These are phyloP conservation scores for Poeciliopsis turrubarensis DNA, from an alignment of 2,113 vertebrate species.

Conservation along the genomic window DNA sequence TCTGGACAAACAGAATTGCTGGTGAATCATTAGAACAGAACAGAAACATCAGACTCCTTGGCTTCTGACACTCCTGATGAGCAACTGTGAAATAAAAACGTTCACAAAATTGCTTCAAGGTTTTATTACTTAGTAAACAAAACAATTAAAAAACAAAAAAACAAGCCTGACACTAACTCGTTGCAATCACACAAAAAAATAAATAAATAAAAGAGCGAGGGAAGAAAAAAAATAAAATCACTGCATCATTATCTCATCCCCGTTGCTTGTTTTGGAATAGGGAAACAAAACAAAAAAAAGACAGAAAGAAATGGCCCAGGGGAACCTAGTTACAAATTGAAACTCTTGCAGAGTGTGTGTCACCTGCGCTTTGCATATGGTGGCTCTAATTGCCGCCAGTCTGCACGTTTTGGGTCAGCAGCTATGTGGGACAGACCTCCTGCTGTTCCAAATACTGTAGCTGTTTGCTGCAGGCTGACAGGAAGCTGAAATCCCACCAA, in stretches of 20 bases:
- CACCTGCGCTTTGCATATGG: slow-evolving; percentile 53
- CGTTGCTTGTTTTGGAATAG: neutral
- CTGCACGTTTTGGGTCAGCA: slow-evolving; percentile 62
- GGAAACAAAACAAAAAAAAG: neutral
- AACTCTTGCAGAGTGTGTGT: slow-evolving; percentile 11
- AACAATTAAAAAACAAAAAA: neutral
- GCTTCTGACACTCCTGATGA: neutral
- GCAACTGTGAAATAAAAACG: neutral
- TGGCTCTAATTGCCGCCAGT: slow-evolving; percentile 28
- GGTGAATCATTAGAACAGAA: neutral
- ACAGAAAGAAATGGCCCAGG: neutral
- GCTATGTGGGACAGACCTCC: slow-evolving; percentile 65
- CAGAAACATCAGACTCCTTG: neutral
- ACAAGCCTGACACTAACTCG: neutral
- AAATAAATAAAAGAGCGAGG: too few relatives aligned
- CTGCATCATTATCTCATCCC: neutral
- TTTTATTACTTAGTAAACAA: neutral
- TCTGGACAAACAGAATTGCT: neutral
- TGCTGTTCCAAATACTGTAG: slow-evolving; percentile 53
- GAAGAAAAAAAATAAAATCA: neutral
- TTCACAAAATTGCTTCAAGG: neutral
- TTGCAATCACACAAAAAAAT: neutral
- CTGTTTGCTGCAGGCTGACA: slow-evolving; percentile 29
- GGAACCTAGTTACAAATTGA: neutral
- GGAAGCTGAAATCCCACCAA: slow-evolving; percentile 16